A percentile compares a stretch with the other conserved stretches of the same genome.
phyloP scores from a whole-genome alignment of 2,888 invertebrate genomes.

The Phlogophora meticulosa region DNA sequence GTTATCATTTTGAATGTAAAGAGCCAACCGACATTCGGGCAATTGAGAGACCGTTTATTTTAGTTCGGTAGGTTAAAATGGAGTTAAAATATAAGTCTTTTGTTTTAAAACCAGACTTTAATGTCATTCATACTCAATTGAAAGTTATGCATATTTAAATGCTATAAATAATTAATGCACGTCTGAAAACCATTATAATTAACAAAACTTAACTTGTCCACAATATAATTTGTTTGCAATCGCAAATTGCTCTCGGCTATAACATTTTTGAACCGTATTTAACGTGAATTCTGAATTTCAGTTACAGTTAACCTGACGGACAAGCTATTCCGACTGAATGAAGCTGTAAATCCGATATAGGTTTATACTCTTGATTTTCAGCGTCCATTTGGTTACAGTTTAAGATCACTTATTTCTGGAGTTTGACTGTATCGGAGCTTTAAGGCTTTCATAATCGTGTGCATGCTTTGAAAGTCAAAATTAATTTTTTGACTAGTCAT shows the following conservation, averaged over 20 bases:
- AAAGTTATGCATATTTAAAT: not conserved
- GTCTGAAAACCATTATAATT: not conserved
- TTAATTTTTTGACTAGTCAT: no score
- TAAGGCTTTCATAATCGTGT: no score
- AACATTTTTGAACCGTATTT: constrained; percentile 10
- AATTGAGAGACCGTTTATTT: constrained; percentile 17
- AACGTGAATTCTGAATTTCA: constrained; percentile 21
- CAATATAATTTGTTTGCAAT: not conserved
- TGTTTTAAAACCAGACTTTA: not conserved
- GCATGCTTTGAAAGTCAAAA: no score
- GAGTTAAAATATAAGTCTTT: no score
- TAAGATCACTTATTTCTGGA: not conserved
- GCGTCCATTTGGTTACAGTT: constrained; percentile 12
- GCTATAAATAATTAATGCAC: not conserved
- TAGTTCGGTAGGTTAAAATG: constrained; percentile 1
- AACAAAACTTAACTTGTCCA: not conserved
- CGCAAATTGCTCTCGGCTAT: not conserved
- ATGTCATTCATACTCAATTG: not conserved
- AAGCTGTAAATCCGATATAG: not conserved
- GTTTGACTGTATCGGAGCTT: no score
- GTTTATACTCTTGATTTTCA: constrained; percentile 11
- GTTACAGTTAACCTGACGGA: constrained; percentile 15
- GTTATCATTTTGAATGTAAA: constrained; percentile 34
- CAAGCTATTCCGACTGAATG: constrained; percentile 17
- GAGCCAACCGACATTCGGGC: constrained; percentile 27